A percentile compares a stretch with the other conserved stretches of the same genome.
Conservation (phyloP, 2,113 vertebrate genomes). For the Trematomus loennbergii region DNA sequence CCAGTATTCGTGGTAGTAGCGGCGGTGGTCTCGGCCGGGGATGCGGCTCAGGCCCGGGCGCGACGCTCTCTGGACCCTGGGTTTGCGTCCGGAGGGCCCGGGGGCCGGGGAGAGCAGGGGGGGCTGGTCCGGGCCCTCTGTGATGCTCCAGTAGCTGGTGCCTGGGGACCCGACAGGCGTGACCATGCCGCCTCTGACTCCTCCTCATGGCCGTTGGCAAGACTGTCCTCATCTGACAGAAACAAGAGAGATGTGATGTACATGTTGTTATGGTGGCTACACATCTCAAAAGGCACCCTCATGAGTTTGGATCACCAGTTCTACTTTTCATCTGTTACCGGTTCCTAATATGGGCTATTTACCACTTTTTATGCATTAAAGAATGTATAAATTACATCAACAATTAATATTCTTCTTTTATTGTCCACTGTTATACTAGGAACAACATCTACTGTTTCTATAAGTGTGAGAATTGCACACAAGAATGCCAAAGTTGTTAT, state of each 20-base stretch:
- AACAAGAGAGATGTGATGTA: background rate
- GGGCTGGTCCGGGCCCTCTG: constrained; percentile 76
- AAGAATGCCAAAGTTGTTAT: background rate
- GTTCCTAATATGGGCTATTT: no score
- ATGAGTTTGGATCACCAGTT: no score
- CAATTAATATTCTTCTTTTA: background rate
- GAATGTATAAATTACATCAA: no score
- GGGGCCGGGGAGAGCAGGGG: constrained; percentile 79
- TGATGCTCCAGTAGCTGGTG: constrained; percentile 87
- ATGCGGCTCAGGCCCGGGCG: constrained; percentile 90
- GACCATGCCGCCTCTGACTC: constrained; percentile 40
- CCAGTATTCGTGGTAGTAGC: constrained; percentile 97
- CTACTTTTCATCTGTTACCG: no score
- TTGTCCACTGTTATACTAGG: background rate
- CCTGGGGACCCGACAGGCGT: constrained; percentile 74
- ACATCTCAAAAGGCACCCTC: background rate
- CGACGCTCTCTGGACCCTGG: constrained; percentile 86
- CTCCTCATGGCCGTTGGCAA: constrained; percentile 79
- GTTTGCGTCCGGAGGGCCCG: constrained; percentile 79
- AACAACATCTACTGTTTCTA: background rate
- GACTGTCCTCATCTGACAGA: constrained; percentile 61
- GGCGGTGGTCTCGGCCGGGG: constrained; percentile 90
- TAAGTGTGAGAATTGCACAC: no score
- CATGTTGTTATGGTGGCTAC: background rate
- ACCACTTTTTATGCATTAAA: no score